phyloP scores from a whole-genome alignment of 2,888 invertebrate genomes.

The Agrotis ipsilon region DNA sequence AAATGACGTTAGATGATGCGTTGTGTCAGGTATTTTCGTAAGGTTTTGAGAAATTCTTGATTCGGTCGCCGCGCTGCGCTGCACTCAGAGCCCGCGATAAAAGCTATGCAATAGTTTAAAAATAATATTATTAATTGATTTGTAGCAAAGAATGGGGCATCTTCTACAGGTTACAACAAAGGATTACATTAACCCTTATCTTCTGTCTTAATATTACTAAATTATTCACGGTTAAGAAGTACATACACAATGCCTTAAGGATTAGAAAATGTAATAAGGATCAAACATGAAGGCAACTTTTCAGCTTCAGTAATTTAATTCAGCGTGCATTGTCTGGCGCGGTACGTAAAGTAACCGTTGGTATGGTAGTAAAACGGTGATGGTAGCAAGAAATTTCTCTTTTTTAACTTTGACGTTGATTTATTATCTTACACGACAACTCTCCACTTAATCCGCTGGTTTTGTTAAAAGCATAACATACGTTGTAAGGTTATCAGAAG shows the following conservation, averaged over 20 bases:
- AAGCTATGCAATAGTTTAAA: too few relatives aligned
- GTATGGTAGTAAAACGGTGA: slow-evolving; percentile 1
- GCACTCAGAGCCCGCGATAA: too few relatives aligned
- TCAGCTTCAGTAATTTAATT: slow-evolving; percentile 51
- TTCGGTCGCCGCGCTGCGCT: too few relatives aligned
- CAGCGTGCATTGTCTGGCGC: slow-evolving; percentile 23
- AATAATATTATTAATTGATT: not conserved
- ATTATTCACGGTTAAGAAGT: slow-evolving; percentile 25
- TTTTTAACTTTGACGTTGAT: not conserved
- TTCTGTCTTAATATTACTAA: slow-evolving; percentile 3
- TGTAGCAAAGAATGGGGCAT: not conserved
- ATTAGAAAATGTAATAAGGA: slow-evolving; percentile 38
- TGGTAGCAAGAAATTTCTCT: not conserved
- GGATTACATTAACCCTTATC: slow-evolving; percentile 9
- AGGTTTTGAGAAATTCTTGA: too few relatives aligned
- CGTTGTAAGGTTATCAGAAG: not conserved
- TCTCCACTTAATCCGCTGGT: too few relatives aligned
- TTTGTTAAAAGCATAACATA: too few relatives aligned
- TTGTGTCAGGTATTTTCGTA: too few relatives aligned
- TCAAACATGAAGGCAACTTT: slow-evolving; percentile 26
- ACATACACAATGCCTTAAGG: slow-evolving; percentile 4
- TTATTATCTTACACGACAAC: not conserved
- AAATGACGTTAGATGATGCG: too few relatives aligned
- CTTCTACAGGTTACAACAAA: not conserved
- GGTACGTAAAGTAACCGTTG: slow-evolving; percentile 36